phyloP scores from a whole-genome alignment of 2,888 invertebrate species.

The Psococerastis gibbosa region DNA sequence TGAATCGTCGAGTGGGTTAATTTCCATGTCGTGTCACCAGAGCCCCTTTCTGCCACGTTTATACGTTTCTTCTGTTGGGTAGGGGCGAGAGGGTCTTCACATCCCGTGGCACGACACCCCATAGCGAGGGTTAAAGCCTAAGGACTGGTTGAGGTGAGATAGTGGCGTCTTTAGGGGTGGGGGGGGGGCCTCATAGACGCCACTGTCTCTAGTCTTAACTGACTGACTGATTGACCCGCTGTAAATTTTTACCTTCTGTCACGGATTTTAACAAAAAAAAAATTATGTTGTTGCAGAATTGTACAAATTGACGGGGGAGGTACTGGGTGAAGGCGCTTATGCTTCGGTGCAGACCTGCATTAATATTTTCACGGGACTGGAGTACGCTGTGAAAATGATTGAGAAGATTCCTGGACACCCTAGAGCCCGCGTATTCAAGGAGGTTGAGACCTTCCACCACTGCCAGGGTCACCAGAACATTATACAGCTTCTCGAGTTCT shows the following conservation, averaged over 20 bases:
- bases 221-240: neutral
- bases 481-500: slow-evolving; percentile 91
- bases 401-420: slow-evolving; percentile 90
- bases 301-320: slow-evolving; percentile 87
- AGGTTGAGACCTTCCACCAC: slow-evolving; percentile 97
- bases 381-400: slow-evolving; percentile 95
- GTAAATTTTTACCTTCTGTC: slow-evolving; percentile 10
- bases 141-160: too few relatives aligned
- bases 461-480: slow-evolving; percentile 96
- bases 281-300: slow-evolving; percentile 48
- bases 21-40: too few relatives aligned
- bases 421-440: slow-evolving; percentile 86
- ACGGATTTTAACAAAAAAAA: too few relatives aligned
- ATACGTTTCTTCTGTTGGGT: too few relatives aligned
- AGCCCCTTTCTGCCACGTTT: too few relatives aligned
- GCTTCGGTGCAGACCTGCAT: slow-evolving; percentile 89
- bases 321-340: slow-evolving; percentile 91
- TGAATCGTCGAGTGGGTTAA: too few relatives aligned
- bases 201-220: too few relatives aligned
- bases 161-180: too few relatives aligned
- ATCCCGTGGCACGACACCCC: too few relatives aligned
- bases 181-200: too few relatives aligned
- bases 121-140: too few relatives aligned
- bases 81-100: too few relatives aligned
- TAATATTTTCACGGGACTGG: slow-evolving; percentile 75